Evolutionary conservation across 2,797 vertebrate species (phyloP), one percentile per base, ranked within the genome.

Genomic region (Heteromormyrus szaboi): DNA sequence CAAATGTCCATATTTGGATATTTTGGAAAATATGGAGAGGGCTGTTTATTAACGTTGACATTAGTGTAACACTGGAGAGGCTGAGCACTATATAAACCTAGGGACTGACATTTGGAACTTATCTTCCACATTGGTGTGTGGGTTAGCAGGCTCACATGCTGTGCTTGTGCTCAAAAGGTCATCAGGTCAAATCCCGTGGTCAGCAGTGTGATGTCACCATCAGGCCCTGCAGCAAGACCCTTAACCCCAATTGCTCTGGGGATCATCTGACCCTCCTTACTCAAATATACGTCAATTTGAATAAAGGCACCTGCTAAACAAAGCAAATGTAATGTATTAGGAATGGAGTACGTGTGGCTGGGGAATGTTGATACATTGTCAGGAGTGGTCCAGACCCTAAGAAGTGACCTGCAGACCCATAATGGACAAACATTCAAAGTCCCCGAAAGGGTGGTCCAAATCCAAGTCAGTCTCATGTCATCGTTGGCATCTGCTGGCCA

Each of bases 81-180:
- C 87, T 90, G 87, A 91, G 90, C 86, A 41, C 86, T 9, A 8
- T 9, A 8, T 54, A 62, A 41, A 11, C 62, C 56, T 22, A 37
- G 59, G 29, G 17, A n/a, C 17, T 76, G 25, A 54, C 88, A 68
- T 59, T 50, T 54, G 48, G 50, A 59, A 87, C 87, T 92, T 90
- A 90, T 91, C 91, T 14, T 87, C 14, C 46, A 85, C 89, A 92
- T 92, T 89, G 33, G 4, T 37, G 33, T 37, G 12, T 2, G 29
- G 65, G 14, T 14, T 7, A 37, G 14, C 12, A 17, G 29, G 29
- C 29, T 17, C 29, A 14, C 29, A 72, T 6, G 33, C 65, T 72
- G 65, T 37, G 65, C 65, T 37, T 72, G 29, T 37, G 65, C 29
- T 72, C 65, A 72, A 29, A 68, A 68, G 65, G 65, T 72, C 29